Base-by-base conservation (phyloP, 2,888 invertebrate genomes). In the Drosophila stalkeri region DNA sequence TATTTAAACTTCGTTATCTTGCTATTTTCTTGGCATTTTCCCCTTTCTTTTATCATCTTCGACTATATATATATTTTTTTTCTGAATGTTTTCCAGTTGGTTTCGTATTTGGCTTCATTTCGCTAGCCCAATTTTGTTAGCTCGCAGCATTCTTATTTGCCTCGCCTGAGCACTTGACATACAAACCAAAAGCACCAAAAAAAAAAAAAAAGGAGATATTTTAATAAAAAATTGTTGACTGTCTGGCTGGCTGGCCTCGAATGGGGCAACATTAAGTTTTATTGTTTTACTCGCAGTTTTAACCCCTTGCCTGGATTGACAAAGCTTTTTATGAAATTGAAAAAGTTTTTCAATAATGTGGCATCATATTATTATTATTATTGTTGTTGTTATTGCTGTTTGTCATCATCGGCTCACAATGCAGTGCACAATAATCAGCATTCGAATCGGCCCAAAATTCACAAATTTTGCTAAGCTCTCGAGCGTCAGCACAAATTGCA, bases 281-380 rank as follows among this genome's bases (percentile, higher is more conserved):
- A 82, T 89, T 88, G 80, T 86, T 75, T 82, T 78, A 62, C 54
- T 55, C 73, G 55, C 72, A 66, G 68, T 63, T 66, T 72, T 75
- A 86, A 83, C 76, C 88, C 90, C 82, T 86, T 85, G 62, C 60
- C 60, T 69, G 72, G 73, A 69, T 75, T 88, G 59, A 55, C 55
- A 75, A 76, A 78, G 87, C 90, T 88, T 77, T 87, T 77, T 85
- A 66, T 77, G 71, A 89, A 90, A 91, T 91, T 91, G 89, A 88
- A 92, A 91, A 92, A 91, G 70, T 91, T 91, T 91, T 92, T 89
- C 91, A 91, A 91, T 91, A 88, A 89, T 74, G 79, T 52, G 63
- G 87, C 77, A 79, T 73, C 79, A 27, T 77, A 72, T 81, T 77
- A 71, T 55, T 56, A 59, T 20, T 39, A 8, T 59, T 46, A 31